Conservation (phyloP, 2,797 vertebrate species). For the Coracias cyanogaster region DNA sequence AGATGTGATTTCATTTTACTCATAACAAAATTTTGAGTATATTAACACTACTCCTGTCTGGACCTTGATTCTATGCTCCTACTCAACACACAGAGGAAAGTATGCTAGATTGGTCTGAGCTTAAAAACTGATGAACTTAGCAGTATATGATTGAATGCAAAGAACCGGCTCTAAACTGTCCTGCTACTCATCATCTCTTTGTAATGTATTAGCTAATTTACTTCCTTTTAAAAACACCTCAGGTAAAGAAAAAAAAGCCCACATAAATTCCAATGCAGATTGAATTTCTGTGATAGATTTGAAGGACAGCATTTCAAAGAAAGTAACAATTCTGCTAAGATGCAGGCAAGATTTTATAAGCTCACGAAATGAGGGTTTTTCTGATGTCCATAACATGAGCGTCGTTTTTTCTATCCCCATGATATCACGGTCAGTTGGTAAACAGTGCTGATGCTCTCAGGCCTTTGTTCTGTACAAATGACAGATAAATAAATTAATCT, state of each 20-base stretch:
- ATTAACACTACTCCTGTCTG: not conserved
- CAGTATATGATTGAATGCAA: not conserved
- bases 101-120: not conserved
- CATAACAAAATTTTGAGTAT: not conserved
- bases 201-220: not conserved
- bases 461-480: not conserved
- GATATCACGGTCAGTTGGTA: not conserved
- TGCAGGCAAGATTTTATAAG: not conserved
- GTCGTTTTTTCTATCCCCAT: not conserved
- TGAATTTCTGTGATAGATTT: not conserved
- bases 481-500: not conserved
- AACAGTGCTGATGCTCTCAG: not conserved
- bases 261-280: not conserved
- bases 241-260: not conserved
- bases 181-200: not conserved
- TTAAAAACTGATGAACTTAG: not conserved
- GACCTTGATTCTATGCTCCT: not conserved
- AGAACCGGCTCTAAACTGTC: not conserved
- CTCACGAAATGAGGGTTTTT: fast-evolving
- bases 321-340: not conserved
- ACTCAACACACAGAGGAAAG: not conserved
- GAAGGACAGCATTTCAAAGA: not conserved
- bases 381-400: not conserved
- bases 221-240: not conserved
- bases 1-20: not conserved